Conservation (phyloP, 2,797 vertebrate genomes). For the Aphelocoma californica region DNA sequence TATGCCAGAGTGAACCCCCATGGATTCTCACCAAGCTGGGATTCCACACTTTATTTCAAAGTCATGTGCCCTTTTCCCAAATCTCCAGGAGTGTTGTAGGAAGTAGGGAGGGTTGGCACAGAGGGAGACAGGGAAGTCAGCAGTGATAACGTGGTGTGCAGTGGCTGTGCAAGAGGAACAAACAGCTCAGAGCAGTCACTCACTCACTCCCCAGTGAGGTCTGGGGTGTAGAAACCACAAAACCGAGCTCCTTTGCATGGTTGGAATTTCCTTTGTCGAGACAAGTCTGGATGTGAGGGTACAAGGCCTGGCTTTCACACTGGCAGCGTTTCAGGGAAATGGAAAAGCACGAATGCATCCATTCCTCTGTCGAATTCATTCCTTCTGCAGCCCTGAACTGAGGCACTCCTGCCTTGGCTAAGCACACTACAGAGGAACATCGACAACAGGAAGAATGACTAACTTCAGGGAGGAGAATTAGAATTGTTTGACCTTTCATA, state of each 20-base stretch:
- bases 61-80: background rate
- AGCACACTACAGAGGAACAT: background rate
- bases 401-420: background rate
- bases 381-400: background rate
- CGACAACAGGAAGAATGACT: background rate
- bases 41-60: background rate
- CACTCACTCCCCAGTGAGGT: background rate
- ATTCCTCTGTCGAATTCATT: background rate
- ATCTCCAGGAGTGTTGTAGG: rapidly evolving
- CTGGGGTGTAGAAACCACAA: background rate
- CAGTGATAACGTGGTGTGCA: background rate
- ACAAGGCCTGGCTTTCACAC: background rate
- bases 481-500: slow-evolving; percentile 43
- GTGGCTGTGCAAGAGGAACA: background rate
- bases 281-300: background rate
- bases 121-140: background rate
- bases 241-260: background rate
- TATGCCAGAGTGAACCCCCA: background rate
- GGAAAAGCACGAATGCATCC: background rate
- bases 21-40: background rate
- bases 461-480: slow-evolving; percentile 21
- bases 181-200: background rate
- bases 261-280: background rate
- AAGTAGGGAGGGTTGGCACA: background rate
- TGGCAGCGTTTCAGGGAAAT: background rate